Evolutionary conservation across 1,140 invertebrate genomes (phyloP), one percentile per base, ranked within the genome.

Genomic region (Drosophila sproati): DNA sequence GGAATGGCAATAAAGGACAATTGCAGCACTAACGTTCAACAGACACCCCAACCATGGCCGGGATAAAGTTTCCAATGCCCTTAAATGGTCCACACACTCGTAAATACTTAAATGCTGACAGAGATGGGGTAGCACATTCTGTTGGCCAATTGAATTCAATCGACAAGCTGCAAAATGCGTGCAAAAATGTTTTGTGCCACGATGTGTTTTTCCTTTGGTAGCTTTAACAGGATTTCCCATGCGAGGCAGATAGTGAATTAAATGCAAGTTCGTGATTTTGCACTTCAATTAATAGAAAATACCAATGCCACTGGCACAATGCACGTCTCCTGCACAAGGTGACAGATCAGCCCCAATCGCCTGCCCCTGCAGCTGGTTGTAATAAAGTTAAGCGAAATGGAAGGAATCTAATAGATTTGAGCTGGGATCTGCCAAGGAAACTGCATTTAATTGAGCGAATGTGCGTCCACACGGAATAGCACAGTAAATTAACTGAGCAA

Each of bases 1-100:
- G 75, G 82, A 87, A 88, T 77, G 72, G 82, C 83, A 64, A 86
- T 82, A 79, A 86, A 82, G 83, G 79, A 82, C 76, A 73, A 80
- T 77, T 83, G 77, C 56, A 55, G 12, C 45, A 48, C 47, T 48
- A 35, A 55, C 50, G 54, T 31, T 47, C 10, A 28, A 54, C 34
- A 56, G 41, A 54, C 41, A 32, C 43, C 55, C 41, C 31, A 56
- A 20, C 39, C 43, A 71, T 54, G 37, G 43, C 60, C 63, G 71
- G 71, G 67, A 48, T 76, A 78, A 66, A 50, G 60, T 57, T 64
- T 34, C 8, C 67, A 73, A 71, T 86, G 79, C 82, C 82, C 83
- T 87, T 86, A 82, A 71, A 78, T 66, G 56, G 76, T 48, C 37
- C 37, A 3, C 4, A 47, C 10, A 47, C 35, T 29, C 54, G 60